Evolutionary conservation across 1,140 invertebrate species (phyloP).

Genomic region (Nasonia giraulti): DNA sequence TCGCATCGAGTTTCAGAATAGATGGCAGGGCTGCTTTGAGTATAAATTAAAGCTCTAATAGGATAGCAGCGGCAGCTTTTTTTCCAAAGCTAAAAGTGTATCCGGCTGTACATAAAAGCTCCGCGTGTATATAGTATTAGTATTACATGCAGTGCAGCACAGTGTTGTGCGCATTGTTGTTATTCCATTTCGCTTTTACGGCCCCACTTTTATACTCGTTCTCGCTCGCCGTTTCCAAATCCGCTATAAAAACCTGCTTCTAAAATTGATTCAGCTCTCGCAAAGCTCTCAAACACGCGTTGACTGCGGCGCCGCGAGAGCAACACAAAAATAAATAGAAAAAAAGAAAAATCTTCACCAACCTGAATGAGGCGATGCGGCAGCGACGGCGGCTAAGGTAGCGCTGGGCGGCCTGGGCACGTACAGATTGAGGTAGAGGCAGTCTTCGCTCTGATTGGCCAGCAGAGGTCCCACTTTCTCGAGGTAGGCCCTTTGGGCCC

Average conservation of each 20-base stretch:
- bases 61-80: too few relatives aligned
- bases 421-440: conserved; percentile 97
- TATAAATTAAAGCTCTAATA: too few relatives aligned
- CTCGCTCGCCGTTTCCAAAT: neutral
- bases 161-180: neutral
- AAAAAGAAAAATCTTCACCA: neutral
- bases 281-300: too few relatives aligned
- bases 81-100: too few relatives aligned
- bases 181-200: neutral
- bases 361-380: conserved; percentile 8
- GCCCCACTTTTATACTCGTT: neutral
- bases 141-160: too few relatives aligned
- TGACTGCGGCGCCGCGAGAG: neutral
- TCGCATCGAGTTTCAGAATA: too few relatives aligned
- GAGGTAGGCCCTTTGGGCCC: conserved; percentile 86
- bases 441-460: conserved; percentile 96
- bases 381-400: neutral
- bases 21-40: too few relatives aligned
- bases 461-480: conserved; percentile 87
- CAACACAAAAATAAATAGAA: neutral
- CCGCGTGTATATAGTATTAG: too few relatives aligned
- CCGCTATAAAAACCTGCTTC: neutral
- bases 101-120: too few relatives aligned
- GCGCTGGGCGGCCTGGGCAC: conserved; percentile 81
- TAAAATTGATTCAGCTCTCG: too few relatives aligned